Conservation (phyloP, 2,113 vertebrate species). For the Bufo bufo region DNA sequence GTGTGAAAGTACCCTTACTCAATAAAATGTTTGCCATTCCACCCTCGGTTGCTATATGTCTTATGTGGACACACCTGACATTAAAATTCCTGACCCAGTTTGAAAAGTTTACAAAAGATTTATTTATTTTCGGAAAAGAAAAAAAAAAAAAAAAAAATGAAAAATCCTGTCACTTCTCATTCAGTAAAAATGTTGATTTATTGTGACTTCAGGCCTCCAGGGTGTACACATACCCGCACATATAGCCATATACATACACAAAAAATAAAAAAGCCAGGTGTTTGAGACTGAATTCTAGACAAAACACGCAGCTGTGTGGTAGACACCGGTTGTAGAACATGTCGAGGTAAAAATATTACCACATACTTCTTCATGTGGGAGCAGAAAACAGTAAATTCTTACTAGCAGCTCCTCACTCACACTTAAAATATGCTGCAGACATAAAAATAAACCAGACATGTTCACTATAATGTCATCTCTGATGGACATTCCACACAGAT, state of each 20-base stretch:
- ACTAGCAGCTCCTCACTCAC: conserved; percentile 7
- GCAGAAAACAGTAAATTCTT: conserved; percentile 44
- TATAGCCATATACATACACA: background rate
- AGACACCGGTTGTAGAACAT: conserved; percentile 30
- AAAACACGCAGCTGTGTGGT: conserved; percentile 40
- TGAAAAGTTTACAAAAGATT: conserved; percentile 32
- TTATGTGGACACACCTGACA: conserved; percentile 71
- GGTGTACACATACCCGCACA: background rate
- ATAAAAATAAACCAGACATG: conserved; percentile 26
- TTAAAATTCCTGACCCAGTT: conserved; percentile 65
- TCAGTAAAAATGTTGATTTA: background rate
- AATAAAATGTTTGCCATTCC: background rate
- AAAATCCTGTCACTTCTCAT: conserved; percentile 10
- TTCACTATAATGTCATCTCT: conserved; percentile 12
- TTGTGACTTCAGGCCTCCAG: conserved; percentile 5
- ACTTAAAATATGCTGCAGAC: conserved; percentile 40
- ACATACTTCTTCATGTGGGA: conserved; percentile 43
- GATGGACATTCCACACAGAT: conserved; percentile 23
- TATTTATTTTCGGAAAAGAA: background rate
- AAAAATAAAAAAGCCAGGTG: conserved; percentile 24
- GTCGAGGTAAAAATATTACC: conserved; percentile 38
- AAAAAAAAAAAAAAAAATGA: background rate
- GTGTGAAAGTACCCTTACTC: background rate
- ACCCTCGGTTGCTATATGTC: conserved; percentile 64
- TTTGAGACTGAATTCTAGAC: conserved; percentile 19